These are phyloP conservation scores for Cyrtonyx montezumae DNA, from an alignment of 2,113 vertebrate species.

Conservation along the genomic window DNA sequence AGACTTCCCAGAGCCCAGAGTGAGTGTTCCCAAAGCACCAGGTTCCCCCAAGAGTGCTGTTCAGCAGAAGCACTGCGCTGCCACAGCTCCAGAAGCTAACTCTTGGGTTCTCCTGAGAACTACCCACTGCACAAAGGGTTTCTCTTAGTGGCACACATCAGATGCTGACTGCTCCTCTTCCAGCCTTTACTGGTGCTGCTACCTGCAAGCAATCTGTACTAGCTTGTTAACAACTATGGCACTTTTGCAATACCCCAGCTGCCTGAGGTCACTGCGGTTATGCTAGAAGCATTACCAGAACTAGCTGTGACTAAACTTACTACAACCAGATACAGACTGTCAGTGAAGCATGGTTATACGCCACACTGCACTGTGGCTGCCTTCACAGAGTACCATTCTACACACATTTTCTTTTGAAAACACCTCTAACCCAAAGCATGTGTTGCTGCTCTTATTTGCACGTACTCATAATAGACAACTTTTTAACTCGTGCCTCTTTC, in stretches of 20 bases:
- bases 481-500: not conserved
- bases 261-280: not conserved
- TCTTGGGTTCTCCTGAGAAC: not conserved
- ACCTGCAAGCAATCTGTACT: not conserved
- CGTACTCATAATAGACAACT: not conserved
- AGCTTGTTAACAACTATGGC: rapidly evolving
- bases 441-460: not conserved
- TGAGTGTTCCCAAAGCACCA: not conserved
- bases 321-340: not conserved
- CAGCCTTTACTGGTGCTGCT: rapidly evolving
- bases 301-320: not conserved
- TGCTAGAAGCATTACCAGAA: not conserved
- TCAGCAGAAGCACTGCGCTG: not conserved
- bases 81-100: not conserved
- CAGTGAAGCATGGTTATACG: rapidly evolving
- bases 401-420: not conserved
- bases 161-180: not conserved
- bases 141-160: rapidly evolving
- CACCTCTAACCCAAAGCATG: not conserved
- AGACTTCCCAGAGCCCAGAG: not conserved
- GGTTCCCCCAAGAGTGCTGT: not conserved
- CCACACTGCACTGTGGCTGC: not conserved
- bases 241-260: not conserved
- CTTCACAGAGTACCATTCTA: not conserved
- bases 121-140: not conserved